A percentile compares a stretch with the other conserved stretches of the same genome.
These are phyloP conservation scores for Rhopalosiphum maidis DNA, from an alignment of 1,140 invertebrate genomes.

Conservation along the genomic window DNA sequence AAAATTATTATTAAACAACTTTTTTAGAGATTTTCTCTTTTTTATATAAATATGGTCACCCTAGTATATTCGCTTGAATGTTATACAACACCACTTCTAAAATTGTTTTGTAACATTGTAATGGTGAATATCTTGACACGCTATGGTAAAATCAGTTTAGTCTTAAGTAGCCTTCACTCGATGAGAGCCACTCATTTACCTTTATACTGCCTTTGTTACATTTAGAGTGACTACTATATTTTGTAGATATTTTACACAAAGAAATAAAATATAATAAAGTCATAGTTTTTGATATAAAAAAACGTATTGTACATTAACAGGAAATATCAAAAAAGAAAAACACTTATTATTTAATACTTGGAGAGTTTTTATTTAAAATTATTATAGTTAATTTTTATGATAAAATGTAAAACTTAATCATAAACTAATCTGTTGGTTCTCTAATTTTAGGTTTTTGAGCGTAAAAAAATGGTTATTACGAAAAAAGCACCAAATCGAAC, in stretches of 20 bases:
- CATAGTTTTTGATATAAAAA: conserved; percentile 8
- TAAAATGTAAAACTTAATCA: background rate
- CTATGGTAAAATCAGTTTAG: background rate
- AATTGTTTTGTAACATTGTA: background rate
- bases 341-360: background rate
- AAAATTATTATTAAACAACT: background rate
- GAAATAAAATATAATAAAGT: conserved; percentile 26
- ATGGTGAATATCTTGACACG: background rate
- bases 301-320: background rate
- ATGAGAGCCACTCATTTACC: conserved; percentile 19
- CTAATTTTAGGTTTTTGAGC: conserved; percentile 83
- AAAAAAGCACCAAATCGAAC: conserved; percentile 95
- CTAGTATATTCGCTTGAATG: background rate
- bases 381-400: background rate
- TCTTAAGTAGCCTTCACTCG: background rate
- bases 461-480: conserved; percentile 98
- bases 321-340: conserved; percentile 11
- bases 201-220: background rate
- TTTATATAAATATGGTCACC: background rate
- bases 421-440: background rate
- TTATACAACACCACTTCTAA: conserved; percentile 6
- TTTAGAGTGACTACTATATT: background rate
- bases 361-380: background rate
- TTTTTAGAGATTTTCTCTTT: background rate
- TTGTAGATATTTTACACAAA: background rate